Evolutionary conservation across 2,113 vertebrate species (phyloP).

Genomic region (Rhea americana): DNA sequence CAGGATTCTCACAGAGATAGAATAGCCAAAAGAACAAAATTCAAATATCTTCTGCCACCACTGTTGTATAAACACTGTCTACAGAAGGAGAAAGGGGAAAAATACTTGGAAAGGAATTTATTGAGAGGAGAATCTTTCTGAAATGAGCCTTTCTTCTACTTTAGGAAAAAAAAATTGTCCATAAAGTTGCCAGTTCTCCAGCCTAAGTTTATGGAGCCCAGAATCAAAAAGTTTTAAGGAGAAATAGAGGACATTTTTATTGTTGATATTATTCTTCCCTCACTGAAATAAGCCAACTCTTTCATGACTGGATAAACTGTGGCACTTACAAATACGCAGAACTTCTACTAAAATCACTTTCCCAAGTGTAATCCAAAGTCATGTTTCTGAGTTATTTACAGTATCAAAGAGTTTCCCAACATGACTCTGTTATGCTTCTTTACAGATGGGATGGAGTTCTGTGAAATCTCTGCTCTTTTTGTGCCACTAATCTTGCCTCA

Average conservation of each 20-base stretch:
- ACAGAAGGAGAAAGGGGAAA: not conserved
- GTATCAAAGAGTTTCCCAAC: conserved; percentile 35
- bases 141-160: not conserved
- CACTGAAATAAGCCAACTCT: not conserved
- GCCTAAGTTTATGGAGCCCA: not conserved
- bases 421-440: conserved; percentile 13
- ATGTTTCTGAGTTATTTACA: conserved; percentile 12
- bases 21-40: not conserved
- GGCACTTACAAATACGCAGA: not conserved
- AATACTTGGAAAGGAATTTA: not conserved
- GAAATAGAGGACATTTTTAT: not conserved
- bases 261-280: not conserved
- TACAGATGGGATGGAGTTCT: conserved; percentile 53
- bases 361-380: not conserved
- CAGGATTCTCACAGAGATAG: not conserved
- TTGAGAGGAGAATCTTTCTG: not conserved
- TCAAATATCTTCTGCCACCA: not conserved
- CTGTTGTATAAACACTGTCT: not conserved
- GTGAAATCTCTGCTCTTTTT: conserved; percentile 38
- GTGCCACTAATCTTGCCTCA: conserved; percentile 7
- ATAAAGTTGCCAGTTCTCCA: not conserved
- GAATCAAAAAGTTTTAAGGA: conserved; percentile 2
- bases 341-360: conserved; percentile 18
- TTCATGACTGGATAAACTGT: not conserved
- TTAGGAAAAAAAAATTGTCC: not conserved